A percentile compares a stretch with the other conserved stretches of the same genome.
Conservation (phyloP, 2,888 invertebrate genomes). For the Dascillus cervinus region DNA sequence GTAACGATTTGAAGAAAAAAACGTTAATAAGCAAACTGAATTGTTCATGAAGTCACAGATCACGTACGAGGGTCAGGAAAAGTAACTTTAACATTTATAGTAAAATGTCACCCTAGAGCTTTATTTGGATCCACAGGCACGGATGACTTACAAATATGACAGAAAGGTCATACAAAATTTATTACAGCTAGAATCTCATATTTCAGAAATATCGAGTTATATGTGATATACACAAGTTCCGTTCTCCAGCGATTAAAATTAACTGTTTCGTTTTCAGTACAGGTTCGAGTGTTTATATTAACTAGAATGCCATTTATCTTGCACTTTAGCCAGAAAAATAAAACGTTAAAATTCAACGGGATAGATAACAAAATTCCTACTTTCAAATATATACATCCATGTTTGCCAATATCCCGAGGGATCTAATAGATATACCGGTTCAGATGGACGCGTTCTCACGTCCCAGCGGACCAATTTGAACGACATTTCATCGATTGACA, state of each 20-base stretch:
- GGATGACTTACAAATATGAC: conserved; percentile 17
- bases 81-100: conserved; percentile 37
- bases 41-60: conserved; percentile 37
- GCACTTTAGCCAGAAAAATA: too few relatives aligned
- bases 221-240: too few relatives aligned
- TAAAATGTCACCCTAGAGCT: conserved; percentile 37
- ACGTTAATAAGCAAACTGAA: conserved; percentile 31
- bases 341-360: too few relatives aligned
- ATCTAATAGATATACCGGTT: conserved; percentile 12
- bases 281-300: too few relatives aligned
- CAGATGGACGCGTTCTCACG: conserved; percentile 12
- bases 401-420: conserved; percentile 2
- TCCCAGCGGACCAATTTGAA: conserved; percentile 11
- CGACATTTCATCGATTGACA: conserved; percentile 4
- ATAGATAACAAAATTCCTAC: too few relatives aligned
- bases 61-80: conserved; percentile 33
- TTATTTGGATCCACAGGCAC: conserved; percentile 17
- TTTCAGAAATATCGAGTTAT: conserved; percentile 16
- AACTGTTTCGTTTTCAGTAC: too few relatives aligned
- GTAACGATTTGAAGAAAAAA: conserved; percentile 35
- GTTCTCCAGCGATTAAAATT: too few relatives aligned
- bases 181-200: conserved; percentile 17
- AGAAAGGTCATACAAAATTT: conserved; percentile 25
- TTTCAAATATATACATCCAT: not conserved
- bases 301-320: too few relatives aligned